Percentiles rank a stretch among this genome's conserved stretches.
Evolutionary conservation across 1,140 invertebrate genomes (phyloP).

Genomic region (Drosophila miranda): DNA sequence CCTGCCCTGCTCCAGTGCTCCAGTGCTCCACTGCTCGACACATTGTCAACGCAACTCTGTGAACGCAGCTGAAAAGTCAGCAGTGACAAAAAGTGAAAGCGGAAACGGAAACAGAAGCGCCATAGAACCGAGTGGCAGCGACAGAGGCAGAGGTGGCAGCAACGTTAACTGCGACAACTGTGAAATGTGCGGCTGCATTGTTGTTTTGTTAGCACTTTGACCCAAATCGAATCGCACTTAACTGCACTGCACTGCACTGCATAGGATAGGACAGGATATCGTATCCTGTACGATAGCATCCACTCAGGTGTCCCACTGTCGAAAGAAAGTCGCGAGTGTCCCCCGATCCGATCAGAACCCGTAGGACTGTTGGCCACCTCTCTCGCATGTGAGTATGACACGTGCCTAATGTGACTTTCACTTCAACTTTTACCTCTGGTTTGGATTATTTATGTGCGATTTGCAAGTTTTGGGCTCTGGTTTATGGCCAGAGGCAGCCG

Average conservation of each 20-base stretch:
- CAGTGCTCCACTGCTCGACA: conserved; percentile 11
- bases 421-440: conserved; percentile 3
- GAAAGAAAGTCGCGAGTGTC: conserved; percentile 44
- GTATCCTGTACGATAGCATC: conserved; percentile 8
- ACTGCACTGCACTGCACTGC: too few species aligned
- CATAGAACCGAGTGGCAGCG: conserved; percentile 29
- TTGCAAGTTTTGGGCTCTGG: conserved; percentile 50
- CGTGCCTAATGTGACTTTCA: conserved; percentile 55
- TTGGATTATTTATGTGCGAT: conserved; percentile 41
- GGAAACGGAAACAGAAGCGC: conserved; percentile 49
- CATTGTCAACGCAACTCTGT: conserved; percentile 36
- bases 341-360: not conserved
- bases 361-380: conserved; percentile 7
- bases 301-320: too few species aligned
- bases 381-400: conserved; percentile 59
- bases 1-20: conserved; percentile 1
- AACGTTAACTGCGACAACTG: conserved; percentile 28
- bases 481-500: conserved; percentile 54
- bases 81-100: conserved; percentile 60
- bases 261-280: conserved; percentile 28
- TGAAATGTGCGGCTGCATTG: conserved; percentile 65
- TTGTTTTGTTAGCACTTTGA: conserved; percentile 70
- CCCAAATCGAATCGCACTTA: conserved; percentile 59
- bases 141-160: not conserved
- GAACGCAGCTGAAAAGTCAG: conserved; percentile 41